Evolutionary conservation across 2,113 vertebrate species (phyloP).

Genomic region (Apaloderma vittatum): DNA sequence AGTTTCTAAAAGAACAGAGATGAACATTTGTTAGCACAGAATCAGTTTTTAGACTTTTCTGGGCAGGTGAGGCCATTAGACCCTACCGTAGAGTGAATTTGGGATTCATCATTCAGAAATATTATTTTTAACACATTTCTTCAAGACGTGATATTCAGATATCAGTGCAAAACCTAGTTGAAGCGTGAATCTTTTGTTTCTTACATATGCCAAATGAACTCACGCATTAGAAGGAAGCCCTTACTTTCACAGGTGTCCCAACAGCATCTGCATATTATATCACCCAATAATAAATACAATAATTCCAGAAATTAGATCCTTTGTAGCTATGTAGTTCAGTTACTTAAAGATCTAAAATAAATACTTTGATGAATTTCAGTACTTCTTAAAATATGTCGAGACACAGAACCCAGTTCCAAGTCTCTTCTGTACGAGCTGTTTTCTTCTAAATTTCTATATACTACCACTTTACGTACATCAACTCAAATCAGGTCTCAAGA

Average conservation of each 20-base stretch:
- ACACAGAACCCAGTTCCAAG: not conserved
- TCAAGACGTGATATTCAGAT: not conserved
- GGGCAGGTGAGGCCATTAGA: not conserved
- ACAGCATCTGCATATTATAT: not conserved
- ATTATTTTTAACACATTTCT: not conserved
- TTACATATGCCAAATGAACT: not conserved
- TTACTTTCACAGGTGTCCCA: not conserved
- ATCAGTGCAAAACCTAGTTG: not conserved
- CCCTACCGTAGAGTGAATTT: not conserved
- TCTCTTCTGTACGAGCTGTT: not conserved
- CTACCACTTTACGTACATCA: not conserved
- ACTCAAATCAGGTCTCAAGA: not conserved
- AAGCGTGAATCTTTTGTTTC: not conserved
- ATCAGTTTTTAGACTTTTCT: not conserved
- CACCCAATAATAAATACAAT: not conserved
- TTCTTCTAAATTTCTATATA: not conserved
- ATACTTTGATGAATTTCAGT: not conserved
- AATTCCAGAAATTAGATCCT: not conserved
- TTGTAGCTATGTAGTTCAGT: not conserved
- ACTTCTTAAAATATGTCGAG: not conserved
- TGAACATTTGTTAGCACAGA: not conserved
- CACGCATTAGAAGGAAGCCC: not conserved
- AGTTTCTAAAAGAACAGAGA: not conserved
- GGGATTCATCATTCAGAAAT: not conserved
- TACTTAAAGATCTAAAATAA: not conserved